phyloP scores from a whole-genome alignment of 37 sponge, comb jelly and placozoan species.

The Hormiphora californensis region DNA sequence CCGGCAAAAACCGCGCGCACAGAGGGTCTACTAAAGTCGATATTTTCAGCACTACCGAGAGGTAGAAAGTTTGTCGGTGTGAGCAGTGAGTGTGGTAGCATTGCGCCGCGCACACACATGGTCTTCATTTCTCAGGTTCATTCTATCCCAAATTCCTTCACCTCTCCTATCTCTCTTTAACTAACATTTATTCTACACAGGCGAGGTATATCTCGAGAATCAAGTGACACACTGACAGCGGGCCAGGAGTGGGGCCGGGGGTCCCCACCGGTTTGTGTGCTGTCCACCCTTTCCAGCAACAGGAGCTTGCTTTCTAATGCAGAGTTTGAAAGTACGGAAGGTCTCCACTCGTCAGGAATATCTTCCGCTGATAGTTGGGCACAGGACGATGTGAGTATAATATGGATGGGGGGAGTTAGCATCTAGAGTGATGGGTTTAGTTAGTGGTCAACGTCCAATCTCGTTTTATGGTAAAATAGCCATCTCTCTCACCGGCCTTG shows the following conservation, averaged over 20 bases:
- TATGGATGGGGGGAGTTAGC: neutral
- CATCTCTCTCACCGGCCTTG: too few relatives aligned
- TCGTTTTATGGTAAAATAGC: too few relatives aligned
- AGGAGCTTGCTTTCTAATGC: neutral
- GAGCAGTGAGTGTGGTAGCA: constrained; percentile 41
- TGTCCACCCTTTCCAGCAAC: constrained; percentile 48
- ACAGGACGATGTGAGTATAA: constrained; percentile 22
- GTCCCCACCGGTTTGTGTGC: neutral
- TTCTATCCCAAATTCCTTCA: neutral
- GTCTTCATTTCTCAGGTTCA: neutral
- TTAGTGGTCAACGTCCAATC: too few relatives aligned
- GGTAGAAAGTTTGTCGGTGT: neutral
- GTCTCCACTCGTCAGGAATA: constrained; percentile 17
- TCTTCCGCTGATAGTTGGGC: constrained; percentile 54
- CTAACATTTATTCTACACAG: neutral
- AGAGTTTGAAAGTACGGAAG: constrained; percentile 49
- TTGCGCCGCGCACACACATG: neutral
- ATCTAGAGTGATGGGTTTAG: neutral
- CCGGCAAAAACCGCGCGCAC: constrained; percentile 48
- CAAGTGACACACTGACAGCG: constrained; percentile 4
- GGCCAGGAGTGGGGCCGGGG: neutral
- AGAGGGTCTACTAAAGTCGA: constrained; percentile 40
- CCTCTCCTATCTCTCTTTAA: neutral
- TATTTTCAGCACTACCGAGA: neutral
- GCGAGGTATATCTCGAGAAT: constrained; percentile 42